These are phyloP conservation scores for Galleria mellonella DNA, from an alignment of 1,140 invertebrate species.

Conservation along the genomic window DNA sequence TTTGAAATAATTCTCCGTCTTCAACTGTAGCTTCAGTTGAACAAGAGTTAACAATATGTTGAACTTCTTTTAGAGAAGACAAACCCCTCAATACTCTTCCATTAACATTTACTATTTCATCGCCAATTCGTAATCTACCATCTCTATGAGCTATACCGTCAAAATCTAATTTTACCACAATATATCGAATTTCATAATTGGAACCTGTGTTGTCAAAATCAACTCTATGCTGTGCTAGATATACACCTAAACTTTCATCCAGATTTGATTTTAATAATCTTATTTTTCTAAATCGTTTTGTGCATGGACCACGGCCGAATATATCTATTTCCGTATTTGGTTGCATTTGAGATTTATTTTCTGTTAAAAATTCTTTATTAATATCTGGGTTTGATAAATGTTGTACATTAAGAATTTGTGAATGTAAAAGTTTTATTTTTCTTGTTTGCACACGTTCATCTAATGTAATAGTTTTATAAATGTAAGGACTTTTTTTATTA, in stretches of 20 bases:
- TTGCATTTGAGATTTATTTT: slow-evolving; percentile 14
- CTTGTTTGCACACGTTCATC: slow-evolving; percentile 71
- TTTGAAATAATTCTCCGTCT: slow-evolving; percentile 63
- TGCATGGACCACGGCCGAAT: slow-evolving; percentile 63
- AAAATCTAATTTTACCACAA: slow-evolving; percentile 87
- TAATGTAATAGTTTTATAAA: slow-evolving; percentile 69
- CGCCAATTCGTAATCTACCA: slow-evolving; percentile 85
- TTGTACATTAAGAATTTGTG: slow-evolving; percentile 55
- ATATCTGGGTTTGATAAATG: slow-evolving; percentile 45
- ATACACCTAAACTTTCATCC: slow-evolving; percentile 82
- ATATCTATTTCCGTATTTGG: slow-evolving; percentile 46
- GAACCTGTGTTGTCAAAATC: slow-evolving; percentile 66
- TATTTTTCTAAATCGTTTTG: slow-evolving; percentile 75
- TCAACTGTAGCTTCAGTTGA: slow-evolving; percentile 62
- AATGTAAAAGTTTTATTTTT: slow-evolving; percentile 68
- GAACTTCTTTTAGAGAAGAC: slow-evolving; percentile 79
- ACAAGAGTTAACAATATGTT: slow-evolving; percentile 74
- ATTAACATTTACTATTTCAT: slow-evolving; percentile 92
- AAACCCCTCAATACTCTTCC: slow-evolving; percentile 85
- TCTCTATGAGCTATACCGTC: slow-evolving; percentile 89
- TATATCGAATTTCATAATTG: slow-evolving; percentile 82
- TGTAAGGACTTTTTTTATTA: slow-evolving; percentile 59
- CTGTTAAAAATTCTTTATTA: slow-evolving; percentile 22
- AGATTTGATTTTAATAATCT: slow-evolving; percentile 76
- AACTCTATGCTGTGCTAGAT: slow-evolving; percentile 79